These are phyloP conservation scores for Epinotia nisella DNA, from an alignment of 2,888 invertebrate species.

Conservation along the genomic window DNA sequence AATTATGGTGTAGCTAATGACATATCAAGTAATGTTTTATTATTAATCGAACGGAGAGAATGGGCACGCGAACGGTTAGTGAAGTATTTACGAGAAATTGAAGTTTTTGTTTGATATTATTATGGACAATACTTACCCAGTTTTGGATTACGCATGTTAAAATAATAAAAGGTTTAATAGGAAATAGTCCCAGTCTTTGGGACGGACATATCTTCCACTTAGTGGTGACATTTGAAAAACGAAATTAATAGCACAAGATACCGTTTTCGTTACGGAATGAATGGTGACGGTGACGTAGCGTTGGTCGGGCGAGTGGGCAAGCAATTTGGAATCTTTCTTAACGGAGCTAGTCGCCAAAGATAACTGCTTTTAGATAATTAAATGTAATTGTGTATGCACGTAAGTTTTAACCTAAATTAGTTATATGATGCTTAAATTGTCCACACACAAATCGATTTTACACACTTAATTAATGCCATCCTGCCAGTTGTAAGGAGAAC, in stretches of 20 bases:
- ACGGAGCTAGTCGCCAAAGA: constrained; percentile 81
- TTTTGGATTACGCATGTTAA: constrained; percentile 76
- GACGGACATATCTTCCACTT: constrained; percentile 80
- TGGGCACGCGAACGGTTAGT: constrained; percentile 68
- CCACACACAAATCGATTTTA: constrained; percentile 82
- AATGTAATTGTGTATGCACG: constrained; percentile 80
- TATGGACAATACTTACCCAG: constrained; percentile 75
- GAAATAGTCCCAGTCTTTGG: constrained; percentile 70
- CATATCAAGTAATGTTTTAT: constrained; percentile 82
- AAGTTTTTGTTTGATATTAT: constrained; percentile 69
- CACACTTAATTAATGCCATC: constrained; percentile 78
- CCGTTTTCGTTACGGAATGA: constrained; percentile 52
- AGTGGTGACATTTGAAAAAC: constrained; percentile 72
- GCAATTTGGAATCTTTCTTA: constrained; percentile 82
- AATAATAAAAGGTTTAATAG: constrained; percentile 79
- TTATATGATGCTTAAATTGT: constrained; percentile 81
- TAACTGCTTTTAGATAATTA: constrained; percentile 78
- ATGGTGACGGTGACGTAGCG: constrained; percentile 46
- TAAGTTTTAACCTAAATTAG: constrained; percentile 76
- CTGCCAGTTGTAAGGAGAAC: constrained; percentile 79
- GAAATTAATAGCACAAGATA: constrained; percentile 65
- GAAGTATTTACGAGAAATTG: constrained; percentile 63
- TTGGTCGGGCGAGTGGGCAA: constrained; percentile 53
- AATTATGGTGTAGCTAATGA: constrained; percentile 77
- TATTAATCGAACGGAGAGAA: constrained; percentile 60